These are phyloP conservation scores for Anoplophora glabripennis DNA, from an alignment of 1,140 invertebrate species.

Conservation along the genomic window DNA sequence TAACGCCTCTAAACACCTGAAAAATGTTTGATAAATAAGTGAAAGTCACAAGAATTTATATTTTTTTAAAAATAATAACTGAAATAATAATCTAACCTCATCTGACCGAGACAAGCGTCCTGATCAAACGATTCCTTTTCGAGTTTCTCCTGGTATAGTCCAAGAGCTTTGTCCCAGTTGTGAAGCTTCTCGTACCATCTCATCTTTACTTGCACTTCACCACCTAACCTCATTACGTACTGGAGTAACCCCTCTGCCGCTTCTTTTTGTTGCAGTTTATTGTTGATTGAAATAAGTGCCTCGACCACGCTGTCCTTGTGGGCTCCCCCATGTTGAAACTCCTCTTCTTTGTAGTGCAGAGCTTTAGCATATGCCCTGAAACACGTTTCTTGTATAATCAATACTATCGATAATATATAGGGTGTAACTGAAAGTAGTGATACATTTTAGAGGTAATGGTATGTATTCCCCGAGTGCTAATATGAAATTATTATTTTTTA, in stretches of 20 bases:
- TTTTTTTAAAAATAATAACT: background rate
- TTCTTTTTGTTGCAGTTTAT: constrained; percentile 97
- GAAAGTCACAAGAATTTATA: too few species aligned
- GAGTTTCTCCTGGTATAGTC: constrained; percentile 75
- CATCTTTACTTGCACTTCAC: constrained; percentile 72
- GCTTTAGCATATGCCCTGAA: constrained; percentile 88
- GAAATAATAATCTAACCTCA: constrained; percentile 69
- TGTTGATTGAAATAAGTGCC: constrained; percentile 95
- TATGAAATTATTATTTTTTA: too few species aligned
- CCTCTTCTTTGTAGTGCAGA: constrained; percentile 97
- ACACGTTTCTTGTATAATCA: background rate
- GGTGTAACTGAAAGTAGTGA: too few species aligned
- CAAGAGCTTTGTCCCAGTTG: constrained; percentile 95
- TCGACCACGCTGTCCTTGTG: constrained; percentile 80
- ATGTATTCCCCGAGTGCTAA: too few species aligned
- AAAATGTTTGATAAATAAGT: constrained; percentile 20
- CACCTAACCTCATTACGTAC: constrained; percentile 82
- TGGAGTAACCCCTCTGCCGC: constrained; percentile 90
- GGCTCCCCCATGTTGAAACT: constrained; percentile 67
- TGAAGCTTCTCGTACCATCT: constrained; percentile 99
- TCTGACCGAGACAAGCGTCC: constrained; percentile 86
- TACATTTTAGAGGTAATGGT: too few species aligned
- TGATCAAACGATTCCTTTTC: constrained; percentile 59
- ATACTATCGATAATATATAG: too few species aligned
- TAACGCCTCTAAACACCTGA: constrained; percentile 75